These are phyloP conservation scores for Hirtodrosophila alboralis DNA, from an alignment of 2,888 invertebrate species.

Conservation along the genomic window DNA sequence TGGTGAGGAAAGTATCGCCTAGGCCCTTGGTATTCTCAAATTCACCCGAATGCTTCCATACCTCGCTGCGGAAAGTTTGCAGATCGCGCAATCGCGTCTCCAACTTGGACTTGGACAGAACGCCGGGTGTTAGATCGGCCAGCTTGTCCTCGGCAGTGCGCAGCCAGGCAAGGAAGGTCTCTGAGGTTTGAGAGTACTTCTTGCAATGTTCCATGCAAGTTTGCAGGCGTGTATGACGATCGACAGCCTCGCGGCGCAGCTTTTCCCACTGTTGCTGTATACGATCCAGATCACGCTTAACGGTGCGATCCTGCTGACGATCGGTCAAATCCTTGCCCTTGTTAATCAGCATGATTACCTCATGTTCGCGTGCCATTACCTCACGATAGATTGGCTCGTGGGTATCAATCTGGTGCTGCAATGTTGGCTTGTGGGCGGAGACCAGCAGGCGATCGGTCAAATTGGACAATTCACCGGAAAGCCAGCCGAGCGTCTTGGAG, in stretches of 20 bases:
- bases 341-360: conserved; percentile 96
- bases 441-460: conserved; percentile 91
- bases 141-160: conserved; percentile 93
- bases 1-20: conserved; percentile 94
- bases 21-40: conserved; percentile 94
- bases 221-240: conserved; percentile 93
- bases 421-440: conserved; percentile 92
- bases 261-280: conserved; percentile 97
- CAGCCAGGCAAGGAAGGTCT: conserved; percentile 94
- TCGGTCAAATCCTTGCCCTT: conserved; percentile 91
- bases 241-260: conserved; percentile 93
- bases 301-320: conserved; percentile 85
- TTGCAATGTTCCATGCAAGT: conserved; percentile 96
- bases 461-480: conserved; percentile 91
- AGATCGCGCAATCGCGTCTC: conserved; percentile 94
- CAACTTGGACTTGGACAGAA: conserved; percentile 93
- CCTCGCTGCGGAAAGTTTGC: conserved; percentile 95
- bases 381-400: conserved; percentile 96
- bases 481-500: conserved; percentile 94
- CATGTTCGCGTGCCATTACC: conserved; percentile 94
- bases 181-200: conserved; percentile 93
- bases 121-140: conserved; percentile 90
- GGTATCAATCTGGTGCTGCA: conserved; percentile 94
- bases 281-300: conserved; percentile 92
- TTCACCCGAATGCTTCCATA: conserved; percentile 96